phyloP scores from a whole-genome alignment of 2,113 vertebrate genomes.

The Ageneiosus marmoratus region DNA sequence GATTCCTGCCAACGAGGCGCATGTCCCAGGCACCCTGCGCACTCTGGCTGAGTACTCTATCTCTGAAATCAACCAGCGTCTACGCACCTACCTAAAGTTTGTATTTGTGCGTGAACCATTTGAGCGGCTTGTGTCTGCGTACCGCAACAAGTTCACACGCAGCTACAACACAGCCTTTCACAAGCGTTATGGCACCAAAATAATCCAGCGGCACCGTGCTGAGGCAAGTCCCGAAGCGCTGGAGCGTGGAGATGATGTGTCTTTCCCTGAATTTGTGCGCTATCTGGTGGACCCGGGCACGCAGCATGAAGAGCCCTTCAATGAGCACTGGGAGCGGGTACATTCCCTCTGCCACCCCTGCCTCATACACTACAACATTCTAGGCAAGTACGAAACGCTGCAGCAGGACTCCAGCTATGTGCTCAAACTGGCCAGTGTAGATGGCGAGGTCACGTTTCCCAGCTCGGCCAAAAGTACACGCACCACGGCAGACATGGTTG shows the following conservation, averaged over 20 bases:
- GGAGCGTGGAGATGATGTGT: slow-evolving; percentile 82
- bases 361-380: slow-evolving; percentile 86
- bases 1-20: slow-evolving; percentile 89
- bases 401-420: slow-evolving; percentile 83
- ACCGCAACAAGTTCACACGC: slow-evolving; percentile 89
- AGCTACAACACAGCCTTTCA: slow-evolving; percentile 92
- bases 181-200: slow-evolving; percentile 88
- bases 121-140: slow-evolving; percentile 90
- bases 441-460: slow-evolving; percentile 75
- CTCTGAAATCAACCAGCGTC: slow-evolving; percentile 85
- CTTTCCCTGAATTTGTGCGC: slow-evolving; percentile 88
- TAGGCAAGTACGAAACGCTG: slow-evolving; percentile 94
- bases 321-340: slow-evolving; percentile 94
- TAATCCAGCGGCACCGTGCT: slow-evolving; percentile 83
- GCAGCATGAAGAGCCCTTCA: slow-evolving; percentile 84
- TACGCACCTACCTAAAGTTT: slow-evolving; percentile 92
- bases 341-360: slow-evolving; percentile 94
- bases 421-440: slow-evolving; percentile 76
- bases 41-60: slow-evolving; percentile 84
- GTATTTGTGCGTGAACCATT: slow-evolving; percentile 93
- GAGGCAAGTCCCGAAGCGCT: slow-evolving; percentile 72
- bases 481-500: slow-evolving; percentile 78
- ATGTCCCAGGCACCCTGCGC: slow-evolving; percentile 81
- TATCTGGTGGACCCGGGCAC: slow-evolving; percentile 90
- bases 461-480: slow-evolving; percentile 73